Evolutionary conservation across 2,888 invertebrate genomes (phyloP).

Genomic region (Pecten maximus): DNA sequence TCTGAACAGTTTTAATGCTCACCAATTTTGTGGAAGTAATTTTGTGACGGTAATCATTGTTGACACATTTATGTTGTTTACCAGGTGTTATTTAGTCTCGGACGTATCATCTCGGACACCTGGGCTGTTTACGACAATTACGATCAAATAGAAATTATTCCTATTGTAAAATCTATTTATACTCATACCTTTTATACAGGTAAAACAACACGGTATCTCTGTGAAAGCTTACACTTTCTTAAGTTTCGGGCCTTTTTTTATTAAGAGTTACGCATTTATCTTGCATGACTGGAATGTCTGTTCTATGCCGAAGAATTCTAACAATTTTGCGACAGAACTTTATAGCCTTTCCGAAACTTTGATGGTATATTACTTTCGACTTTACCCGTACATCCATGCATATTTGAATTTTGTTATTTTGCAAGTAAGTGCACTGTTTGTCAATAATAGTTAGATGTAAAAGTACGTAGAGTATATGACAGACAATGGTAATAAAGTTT

Average conservation of each 20-base stretch:
- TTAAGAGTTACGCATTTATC: neutral
- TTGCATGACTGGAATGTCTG: neutral
- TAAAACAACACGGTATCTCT: neutral
- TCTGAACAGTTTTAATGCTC: neutral
- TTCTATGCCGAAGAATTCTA: neutral
- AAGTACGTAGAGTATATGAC: neutral
- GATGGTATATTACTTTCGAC: neutral
- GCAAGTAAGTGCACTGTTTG: neutral
- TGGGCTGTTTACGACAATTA: neutral
- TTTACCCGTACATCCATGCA: neutral
- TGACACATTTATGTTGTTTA: neutral
- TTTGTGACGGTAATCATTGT: neutral
- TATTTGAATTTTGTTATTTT: neutral
- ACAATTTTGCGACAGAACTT: slow-evolving; percentile 28
- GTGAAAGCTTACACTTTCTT: slow-evolving; percentile 22
- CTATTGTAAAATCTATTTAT: slow-evolving; percentile 2
- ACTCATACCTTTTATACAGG: neutral
- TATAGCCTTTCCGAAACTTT: neutral
- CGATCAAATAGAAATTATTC: neutral
- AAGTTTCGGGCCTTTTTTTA: neutral
- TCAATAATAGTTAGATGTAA: neutral
- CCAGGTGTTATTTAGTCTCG: neutral
- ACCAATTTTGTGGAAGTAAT: neutral
- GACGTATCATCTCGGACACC: neutral
- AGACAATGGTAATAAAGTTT: neutral